These are phyloP conservation scores for Venustaconcha ellipsiformis DNA, from an alignment of 1,140 invertebrate genomes.

Conservation along the genomic window DNA sequence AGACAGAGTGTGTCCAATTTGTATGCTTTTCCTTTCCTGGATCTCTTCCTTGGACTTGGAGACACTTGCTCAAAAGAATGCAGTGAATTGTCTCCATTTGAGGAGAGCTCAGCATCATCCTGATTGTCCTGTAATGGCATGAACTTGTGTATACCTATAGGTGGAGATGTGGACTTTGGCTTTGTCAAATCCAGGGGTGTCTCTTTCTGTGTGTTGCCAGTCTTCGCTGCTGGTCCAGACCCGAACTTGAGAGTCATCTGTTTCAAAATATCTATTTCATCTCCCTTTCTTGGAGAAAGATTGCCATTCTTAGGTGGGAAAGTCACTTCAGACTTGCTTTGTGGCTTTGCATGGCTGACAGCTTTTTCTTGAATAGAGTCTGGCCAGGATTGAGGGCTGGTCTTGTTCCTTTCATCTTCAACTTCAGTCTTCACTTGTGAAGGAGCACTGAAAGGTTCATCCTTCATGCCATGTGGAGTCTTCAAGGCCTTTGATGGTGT, in stretches of 20 bases:
- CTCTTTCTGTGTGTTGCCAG: neutral
- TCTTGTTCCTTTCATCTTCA: neutral
- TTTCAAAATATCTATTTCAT: conserved; percentile 40
- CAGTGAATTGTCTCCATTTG: conserved; percentile 45
- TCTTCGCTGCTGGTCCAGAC: conserved; percentile 9
- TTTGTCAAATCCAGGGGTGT: conserved; percentile 57
- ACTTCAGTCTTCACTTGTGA: conserved; percentile 38
- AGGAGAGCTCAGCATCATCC: conserved; percentile 22
- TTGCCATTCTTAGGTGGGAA: conserved; percentile 8
- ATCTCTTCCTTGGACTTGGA: conserved; percentile 71
- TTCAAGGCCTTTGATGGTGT: neutral
- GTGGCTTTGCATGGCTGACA: conserved; percentile 15
- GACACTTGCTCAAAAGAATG: conserved; percentile 31
- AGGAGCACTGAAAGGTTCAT: neutral
- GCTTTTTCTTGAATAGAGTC: neutral
- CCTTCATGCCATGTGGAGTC: neutral
- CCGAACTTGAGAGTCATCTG: conserved; percentile 54
- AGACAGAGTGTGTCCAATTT: conserved; percentile 78
- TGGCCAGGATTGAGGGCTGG: conserved; percentile 39
- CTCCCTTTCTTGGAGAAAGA: conserved; percentile 16
- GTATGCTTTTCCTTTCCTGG: conserved; percentile 84
- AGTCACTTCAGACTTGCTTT: conserved; percentile 32
- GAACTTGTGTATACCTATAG: conserved; percentile 12
- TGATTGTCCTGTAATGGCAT: conserved; percentile 8
- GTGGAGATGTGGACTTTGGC: conserved; percentile 42